Conservation (phyloP, 2,113 vertebrate genomes). For the Nestor notabilis region DNA sequence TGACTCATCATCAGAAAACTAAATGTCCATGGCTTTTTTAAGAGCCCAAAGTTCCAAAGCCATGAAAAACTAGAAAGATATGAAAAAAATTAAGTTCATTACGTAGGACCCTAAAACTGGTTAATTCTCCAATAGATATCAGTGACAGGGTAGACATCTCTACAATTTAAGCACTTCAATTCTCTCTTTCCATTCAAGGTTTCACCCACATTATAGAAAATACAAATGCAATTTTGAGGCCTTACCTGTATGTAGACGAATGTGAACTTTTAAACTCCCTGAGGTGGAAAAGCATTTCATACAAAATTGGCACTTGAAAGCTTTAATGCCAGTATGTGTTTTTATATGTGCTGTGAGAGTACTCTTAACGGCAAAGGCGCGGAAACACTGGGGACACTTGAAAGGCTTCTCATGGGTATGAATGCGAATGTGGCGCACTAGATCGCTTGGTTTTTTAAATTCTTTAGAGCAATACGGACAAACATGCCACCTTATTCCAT, state of each 20-base stretch:
- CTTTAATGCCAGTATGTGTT: conserved; percentile 96
- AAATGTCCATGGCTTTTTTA: background rate
- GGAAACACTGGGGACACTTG: conserved; percentile 98
- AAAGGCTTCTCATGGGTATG: conserved; percentile 99
- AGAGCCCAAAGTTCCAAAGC: background rate
- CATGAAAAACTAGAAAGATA: background rate
- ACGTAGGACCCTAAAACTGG: background rate
- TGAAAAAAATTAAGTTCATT: background rate
- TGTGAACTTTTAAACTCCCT: conserved; percentile 98
- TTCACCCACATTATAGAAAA: background rate
- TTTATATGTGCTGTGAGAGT: conserved; percentile 98
- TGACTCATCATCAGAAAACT: background rate
- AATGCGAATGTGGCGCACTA: conserved; percentile 97
- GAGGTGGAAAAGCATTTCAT: conserved; percentile 98
- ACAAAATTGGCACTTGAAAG: conserved; percentile 95
- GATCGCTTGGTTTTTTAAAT: conserved; percentile 97
- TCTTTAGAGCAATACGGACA: conserved; percentile 96
- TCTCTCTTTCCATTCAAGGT: background rate
- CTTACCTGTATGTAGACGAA: conserved; percentile 96
- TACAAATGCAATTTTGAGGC: background rate
- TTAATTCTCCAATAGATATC: background rate
- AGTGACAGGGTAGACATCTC: background rate
- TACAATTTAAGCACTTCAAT: background rate
- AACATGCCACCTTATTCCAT: conserved; percentile 94
- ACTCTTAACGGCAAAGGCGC: conserved; percentile 97